Evolutionary conservation across 2,888 invertebrate genomes (phyloP).

Genomic region (Rugalucina vietnamica): DNA sequence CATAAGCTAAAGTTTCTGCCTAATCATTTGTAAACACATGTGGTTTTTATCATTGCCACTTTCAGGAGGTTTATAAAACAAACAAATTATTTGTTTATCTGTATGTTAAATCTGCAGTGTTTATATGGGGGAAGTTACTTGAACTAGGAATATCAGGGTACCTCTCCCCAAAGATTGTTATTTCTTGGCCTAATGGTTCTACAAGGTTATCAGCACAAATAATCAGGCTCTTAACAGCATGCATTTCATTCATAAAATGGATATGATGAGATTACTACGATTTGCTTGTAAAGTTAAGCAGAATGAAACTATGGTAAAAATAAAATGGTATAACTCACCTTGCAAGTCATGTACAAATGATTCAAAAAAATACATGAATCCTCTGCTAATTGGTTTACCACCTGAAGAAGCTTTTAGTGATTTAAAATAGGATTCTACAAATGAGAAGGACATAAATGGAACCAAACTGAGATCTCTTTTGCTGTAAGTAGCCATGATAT

Average conservation of each 20-base stretch:
- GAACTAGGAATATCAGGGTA: too few relatives aligned
- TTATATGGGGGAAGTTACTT: too few relatives aligned
- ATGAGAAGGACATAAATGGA: background rate
- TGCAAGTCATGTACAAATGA: background rate
- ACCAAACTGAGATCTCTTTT: background rate
- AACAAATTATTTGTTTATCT: background rate
- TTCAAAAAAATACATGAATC: slow-evolving; percentile 1
- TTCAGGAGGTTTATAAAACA: too few relatives aligned
- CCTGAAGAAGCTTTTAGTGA: background rate
- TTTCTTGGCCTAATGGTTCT: background rate
- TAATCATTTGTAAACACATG: background rate
- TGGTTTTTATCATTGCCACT: background rate
- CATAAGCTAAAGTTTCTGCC: background rate
- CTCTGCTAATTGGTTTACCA: background rate
- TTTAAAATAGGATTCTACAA: background rate
- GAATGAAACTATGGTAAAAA: background rate
- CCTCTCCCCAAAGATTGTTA: too few relatives aligned
- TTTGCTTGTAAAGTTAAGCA: too few relatives aligned
- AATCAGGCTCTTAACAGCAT: background rate
- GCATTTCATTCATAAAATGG: background rate
- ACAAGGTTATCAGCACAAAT: background rate
- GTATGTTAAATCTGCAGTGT: too few relatives aligned
- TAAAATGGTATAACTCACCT: too few relatives aligned
- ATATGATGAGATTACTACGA: background rate
- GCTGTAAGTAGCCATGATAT: background rate